Base-by-base conservation (phyloP, 2,113 vertebrate genomes). In the Podarcis cretensis region DNA sequence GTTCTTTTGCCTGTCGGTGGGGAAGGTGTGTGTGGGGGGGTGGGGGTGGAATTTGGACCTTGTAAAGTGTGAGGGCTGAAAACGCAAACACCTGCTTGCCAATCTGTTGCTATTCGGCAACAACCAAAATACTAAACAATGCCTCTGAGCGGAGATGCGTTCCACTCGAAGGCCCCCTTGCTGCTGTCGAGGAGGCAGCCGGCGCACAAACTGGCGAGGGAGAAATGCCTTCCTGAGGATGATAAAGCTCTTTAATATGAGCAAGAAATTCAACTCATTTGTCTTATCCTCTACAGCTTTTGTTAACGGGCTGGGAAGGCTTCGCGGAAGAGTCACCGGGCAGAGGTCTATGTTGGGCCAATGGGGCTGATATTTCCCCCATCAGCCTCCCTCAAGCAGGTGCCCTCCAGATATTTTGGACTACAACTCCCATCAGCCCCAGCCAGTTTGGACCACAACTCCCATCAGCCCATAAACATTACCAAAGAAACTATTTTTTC, bases 201-300 rank as follows among this genome's bases (percentile, higher is more conserved):
- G 85, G 57, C 6, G 76, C 2, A 0, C 35, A 2, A 5, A 20
- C n/a, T 32, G 3, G 20, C 66, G 30, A 0, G 8, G 63, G 48
- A 82, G 83, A 12, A 57, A 85, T 81, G 63, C 57, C 16, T 88
- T 89, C 81, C 78, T 54, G 59, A 7, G 1, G 27, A 63, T 73
- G 87, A 92, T 91, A 92, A 86, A 88, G 2, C 66, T 69, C 74
- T 82, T 83, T 91, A 86, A 4, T 85, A 80, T 92, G 87, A 87
- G n/a, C 37, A 43, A 48, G 77, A 91, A 66, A 20, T 30, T 87
- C 40, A 73, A 90, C 59, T 77, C 2, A 30, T 94, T 94, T 80
- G 32, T 88, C 89, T 90, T 57, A 10, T 12, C 8, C 80, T 78
- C n/a, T 78, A 43, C 43, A 69, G 90, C 87, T 83, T 84, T 92